Percentiles rank a stretch among this genome's conserved stretches.
phyloP scores from a whole-genome alignment of 2,888 invertebrate species.

The Trachelus stipa region DNA sequence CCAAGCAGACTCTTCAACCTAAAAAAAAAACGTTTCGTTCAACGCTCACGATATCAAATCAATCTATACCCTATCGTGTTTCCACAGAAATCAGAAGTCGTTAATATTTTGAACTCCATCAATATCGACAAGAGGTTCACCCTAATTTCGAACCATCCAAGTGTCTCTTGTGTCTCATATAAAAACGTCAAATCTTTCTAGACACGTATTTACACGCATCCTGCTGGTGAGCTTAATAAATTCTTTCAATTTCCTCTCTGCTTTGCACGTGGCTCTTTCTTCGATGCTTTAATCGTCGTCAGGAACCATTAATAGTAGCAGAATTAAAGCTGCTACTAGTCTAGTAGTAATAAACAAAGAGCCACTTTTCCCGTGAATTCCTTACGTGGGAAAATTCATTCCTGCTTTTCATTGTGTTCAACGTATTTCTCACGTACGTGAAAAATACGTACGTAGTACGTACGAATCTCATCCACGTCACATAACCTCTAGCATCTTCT shows the following conservation, averaged over 20 bases:
- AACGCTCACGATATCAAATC: background rate
- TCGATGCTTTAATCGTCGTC: background rate
- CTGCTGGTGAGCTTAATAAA: background rate
- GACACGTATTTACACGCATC: background rate
- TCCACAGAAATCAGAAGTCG: background rate
- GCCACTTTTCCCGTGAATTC: background rate
- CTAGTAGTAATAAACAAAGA: too few relatives aligned
- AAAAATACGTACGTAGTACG: background rate
- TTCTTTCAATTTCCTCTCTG: background rate
- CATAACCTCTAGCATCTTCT: constrained; percentile 13
- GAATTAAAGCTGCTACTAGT: background rate
- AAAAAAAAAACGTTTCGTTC: background rate
- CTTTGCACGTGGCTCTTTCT: background rate
- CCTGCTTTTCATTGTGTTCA: background rate
- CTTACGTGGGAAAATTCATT: background rate
- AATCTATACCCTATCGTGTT: background rate
- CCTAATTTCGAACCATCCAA: background rate
- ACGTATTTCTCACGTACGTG: background rate
- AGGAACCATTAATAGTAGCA: background rate
- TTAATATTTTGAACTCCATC: constrained; percentile 21
- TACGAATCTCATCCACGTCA: background rate
- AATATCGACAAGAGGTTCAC: constrained; percentile 16
- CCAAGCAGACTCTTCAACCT: background rate
- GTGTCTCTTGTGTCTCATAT: background rate
- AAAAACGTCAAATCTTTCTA: background rate